Evolutionary conservation across 2,797 vertebrate species (phyloP).

Genomic region (Urocyon cinereoargenteus): DNA sequence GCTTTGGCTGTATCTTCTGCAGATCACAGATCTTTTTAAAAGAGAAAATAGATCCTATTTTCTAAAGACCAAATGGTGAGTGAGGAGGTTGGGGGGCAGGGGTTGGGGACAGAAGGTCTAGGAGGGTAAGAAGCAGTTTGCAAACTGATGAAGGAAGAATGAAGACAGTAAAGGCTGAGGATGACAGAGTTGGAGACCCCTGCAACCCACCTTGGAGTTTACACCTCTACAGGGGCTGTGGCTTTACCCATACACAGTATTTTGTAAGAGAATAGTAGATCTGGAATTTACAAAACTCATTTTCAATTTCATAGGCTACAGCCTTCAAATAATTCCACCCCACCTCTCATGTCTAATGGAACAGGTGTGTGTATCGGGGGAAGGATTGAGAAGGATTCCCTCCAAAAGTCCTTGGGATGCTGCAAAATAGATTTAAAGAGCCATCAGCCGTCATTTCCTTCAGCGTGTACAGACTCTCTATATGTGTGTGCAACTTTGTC

Average conservation of each 20-base stretch:
- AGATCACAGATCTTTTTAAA: neutral
- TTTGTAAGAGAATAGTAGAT: neutral
- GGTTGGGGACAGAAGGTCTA: neutral
- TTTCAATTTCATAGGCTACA: neutral
- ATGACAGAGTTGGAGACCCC: too few relatives aligned
- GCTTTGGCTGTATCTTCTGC: neutral
- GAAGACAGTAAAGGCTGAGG: neutral
- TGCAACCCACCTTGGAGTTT: rapidly evolving
- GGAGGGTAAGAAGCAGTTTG: neutral
- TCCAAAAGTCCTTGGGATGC: neutral
- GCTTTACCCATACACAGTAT: neutral
- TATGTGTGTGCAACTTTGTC: neutral
- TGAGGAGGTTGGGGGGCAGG: neutral
- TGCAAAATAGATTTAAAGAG: neutral
- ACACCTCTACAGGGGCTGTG: neutral
- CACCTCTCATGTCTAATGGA: rapidly evolving
- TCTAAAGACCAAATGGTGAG: neutral
- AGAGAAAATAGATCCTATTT: neutral
- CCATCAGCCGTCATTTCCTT: neutral
- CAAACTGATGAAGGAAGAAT: neutral
- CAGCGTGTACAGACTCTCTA: rapidly evolving
- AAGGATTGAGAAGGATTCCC: neutral
- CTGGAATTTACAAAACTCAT: neutral
- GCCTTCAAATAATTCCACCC: neutral
- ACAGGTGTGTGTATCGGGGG: neutral